These are phyloP conservation scores for Glaucopsyche alexis DNA, from an alignment of 2,888 invertebrate species.

Conservation along the genomic window DNA sequence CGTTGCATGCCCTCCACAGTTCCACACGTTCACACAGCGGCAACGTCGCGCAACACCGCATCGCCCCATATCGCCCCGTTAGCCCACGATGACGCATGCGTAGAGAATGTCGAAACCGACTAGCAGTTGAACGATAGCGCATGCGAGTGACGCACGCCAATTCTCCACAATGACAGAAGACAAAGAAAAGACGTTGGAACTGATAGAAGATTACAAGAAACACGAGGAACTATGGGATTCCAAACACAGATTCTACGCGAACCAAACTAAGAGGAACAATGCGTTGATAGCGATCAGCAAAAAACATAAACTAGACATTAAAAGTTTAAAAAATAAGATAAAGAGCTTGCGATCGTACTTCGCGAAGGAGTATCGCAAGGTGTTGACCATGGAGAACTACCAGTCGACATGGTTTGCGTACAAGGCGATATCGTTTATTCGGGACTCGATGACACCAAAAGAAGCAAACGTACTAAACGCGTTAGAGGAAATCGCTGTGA, in stretches of 20 bases:
- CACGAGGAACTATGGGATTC: conserved; percentile 2
- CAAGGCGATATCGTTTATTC: conserved; percentile 1
- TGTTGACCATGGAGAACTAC: background rate
- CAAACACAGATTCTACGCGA: conserved; percentile 5
- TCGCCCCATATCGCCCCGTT: background rate
- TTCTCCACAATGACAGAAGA: conserved; percentile 4
- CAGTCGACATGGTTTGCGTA: conserved; percentile 12
- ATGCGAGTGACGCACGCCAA: conserved; percentile 3
- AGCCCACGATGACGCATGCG: conserved; percentile 19
- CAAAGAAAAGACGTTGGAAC: conserved; percentile 12
- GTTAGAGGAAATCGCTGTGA: conserved; percentile 9
- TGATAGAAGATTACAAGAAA: background rate
- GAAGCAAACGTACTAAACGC: background rate
- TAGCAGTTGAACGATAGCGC: conserved; percentile 14
- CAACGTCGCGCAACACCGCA: conserved; percentile 17
- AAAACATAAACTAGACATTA: conserved; percentile 10
- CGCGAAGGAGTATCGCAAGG: conserved; percentile 10
- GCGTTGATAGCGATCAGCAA: conserved; percentile 15
- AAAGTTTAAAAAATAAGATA: conserved; percentile 17
- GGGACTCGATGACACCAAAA: conserved; percentile 9
- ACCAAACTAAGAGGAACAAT: conserved; percentile 7
- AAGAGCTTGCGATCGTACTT: conserved; percentile 23
- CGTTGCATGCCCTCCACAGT: background rate
- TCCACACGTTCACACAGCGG: conserved; percentile 5
- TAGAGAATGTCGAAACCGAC: background rate